Base-by-base conservation (phyloP, 2,113 vertebrate genomes). In the Pavo muticus region DNA sequence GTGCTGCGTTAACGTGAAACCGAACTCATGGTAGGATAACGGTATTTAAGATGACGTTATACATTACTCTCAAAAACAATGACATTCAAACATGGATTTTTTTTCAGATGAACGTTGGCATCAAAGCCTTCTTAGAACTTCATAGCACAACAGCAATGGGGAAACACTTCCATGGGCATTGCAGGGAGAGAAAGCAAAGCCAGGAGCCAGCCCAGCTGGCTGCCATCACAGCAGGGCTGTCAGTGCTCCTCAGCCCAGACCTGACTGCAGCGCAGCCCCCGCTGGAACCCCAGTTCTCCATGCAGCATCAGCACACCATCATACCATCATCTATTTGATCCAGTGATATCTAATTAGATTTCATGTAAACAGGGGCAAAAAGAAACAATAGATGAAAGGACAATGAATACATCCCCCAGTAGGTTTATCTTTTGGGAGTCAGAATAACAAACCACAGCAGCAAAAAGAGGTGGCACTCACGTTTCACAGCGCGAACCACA, bases 261-360 rank as follows among this genome's bases (percentile, higher is more conserved):
- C 52, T 18, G 8, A 3, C 5, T 64, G 39, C 9, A 13, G 1
- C 25, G 30, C 6, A 0, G 17, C 25, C 40, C 40, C 50, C 57
- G 13, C 37, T 56, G 27, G 42, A 21, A 56, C 42, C 17, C 1
- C 21, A 61, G 60, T 2, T 72, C 60, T 52, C 44, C 21, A 17
- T 14, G 25, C 45, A 40, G 54, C 30, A 44, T 6, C 59, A 60
- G 72, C 84, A 60, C 72, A 45, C 54, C 12, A 50, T 25, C 54
- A 11, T 1, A 42, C 29, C 0, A 30, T n/a, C n/a, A 11, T 4
- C 48, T 20, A 68, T 69, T 40, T n/a, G 47, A 27, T 14, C 2
- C 10, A 11, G 37, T 45, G 4, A 21, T 15, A 23, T 5, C 87
- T 32, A 14, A 25, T 69, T n/a, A 52, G 60, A 14, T 35, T 75